phyloP scores from a whole-genome alignment of 2,888 invertebrate species.

The Incurvaria masculella region DNA sequence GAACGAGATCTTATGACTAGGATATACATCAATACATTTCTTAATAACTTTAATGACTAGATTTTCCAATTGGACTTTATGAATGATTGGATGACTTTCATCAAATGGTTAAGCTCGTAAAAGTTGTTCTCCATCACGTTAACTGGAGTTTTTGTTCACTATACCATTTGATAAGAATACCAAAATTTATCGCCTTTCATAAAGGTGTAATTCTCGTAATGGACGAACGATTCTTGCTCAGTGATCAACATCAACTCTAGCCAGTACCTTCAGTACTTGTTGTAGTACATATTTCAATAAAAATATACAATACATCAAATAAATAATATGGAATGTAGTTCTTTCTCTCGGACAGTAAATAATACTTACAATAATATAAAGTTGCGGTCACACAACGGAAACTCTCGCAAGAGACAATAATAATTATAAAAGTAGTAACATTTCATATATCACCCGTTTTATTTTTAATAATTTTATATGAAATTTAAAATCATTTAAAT shows the following conservation, averaged over 20 bases:
- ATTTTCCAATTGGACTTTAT: no score
- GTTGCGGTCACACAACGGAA: conserved; percentile 35
- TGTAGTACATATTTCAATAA: conserved; percentile 23
- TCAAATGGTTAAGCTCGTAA: no score
- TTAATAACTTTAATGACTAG: neutral
- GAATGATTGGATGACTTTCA: no score
- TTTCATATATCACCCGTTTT: conserved; percentile 57
- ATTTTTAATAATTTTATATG: conserved; percentile 20
- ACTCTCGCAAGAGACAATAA: conserved; percentile 47
- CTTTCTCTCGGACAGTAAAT: neutral
- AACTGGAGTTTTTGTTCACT: no score
- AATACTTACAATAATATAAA: neutral
- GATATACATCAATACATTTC: neutral
- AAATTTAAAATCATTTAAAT: conserved; percentile 38
- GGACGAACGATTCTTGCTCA: conserved; percentile 24
- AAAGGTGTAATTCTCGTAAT: neutral
- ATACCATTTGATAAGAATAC: no score
- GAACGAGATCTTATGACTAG: neutral
- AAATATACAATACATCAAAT: neutral
- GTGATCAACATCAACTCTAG: conserved; percentile 52
- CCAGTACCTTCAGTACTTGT: conserved; percentile 46
- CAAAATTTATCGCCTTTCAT: no score
- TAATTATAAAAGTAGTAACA: conserved; percentile 41
- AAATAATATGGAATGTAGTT: neutral
- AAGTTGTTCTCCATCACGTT: no score